Base-by-base conservation (phyloP, 2,113 vertebrate genomes). In the Datnioides undecimradiatus region DNA sequence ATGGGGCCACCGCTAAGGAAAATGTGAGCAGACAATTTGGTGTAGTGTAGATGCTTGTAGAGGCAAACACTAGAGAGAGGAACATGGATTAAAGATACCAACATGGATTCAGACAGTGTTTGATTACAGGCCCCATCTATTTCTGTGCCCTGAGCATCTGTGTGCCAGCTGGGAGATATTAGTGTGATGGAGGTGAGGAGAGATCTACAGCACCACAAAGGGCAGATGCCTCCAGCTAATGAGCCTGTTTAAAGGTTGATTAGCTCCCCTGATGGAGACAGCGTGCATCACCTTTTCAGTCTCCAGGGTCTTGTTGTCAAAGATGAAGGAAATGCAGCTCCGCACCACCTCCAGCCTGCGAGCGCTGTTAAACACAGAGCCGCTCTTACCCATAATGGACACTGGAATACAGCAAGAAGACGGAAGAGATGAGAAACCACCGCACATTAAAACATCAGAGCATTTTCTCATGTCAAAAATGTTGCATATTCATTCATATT, bases 301-400 rank as follows among this genome's bases (percentile, higher is more conserved):
- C 91, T 99, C 98, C 93, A 98, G 91, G 87, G 95, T 97, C 94
- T 99, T 99, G 93, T 96, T 98, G 89, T 99, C 97, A 90, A 99
- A 99, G 93, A 99, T 96, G 84, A 96, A 97, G 0, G 96, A 94
- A 90, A 99, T 97, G 91, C 98, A 99, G 85, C 93, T 97, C 86
- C 97, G 95, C 81, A 99, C 97, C 84, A 99, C 98, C 93, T 99
- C 98, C 79, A 99, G 93, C 85, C 98, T 95, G 64, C 98, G 97
- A 76, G 98, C 98, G 72, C 98, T 99, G 94, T 99, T 99, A 91
- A 99, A 99, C 91, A 98, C 94, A 1, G 96, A 96, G 85, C 91
- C 93, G 69, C 87, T 92, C 81, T 97, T 98, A 73, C 97, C 96
- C 93, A 95, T 92, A 93, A 99, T 97, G 36, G 97, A 98, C 81